phyloP scores from a whole-genome alignment of 2,797 vertebrate species.

The Allobates femoralis region DNA sequence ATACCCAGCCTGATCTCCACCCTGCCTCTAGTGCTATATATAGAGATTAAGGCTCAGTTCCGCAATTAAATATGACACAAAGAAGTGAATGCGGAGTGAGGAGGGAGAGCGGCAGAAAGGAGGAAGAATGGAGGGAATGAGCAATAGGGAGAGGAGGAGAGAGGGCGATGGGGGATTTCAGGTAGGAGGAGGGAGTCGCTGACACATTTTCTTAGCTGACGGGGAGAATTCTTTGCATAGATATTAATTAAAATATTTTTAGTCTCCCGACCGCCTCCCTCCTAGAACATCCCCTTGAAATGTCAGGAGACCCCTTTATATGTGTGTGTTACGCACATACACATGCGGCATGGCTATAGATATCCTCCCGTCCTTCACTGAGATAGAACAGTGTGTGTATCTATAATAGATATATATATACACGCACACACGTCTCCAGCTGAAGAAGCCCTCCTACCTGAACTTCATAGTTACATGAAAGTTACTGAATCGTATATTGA shows the following conservation, averaged over 20 bases:
- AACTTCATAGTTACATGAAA: no score
- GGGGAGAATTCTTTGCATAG: constrained; percentile 52
- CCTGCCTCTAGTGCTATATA: constrained; percentile 36
- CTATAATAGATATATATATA: no score
- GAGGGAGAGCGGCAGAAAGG: not conserved
- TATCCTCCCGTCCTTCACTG: not conserved
- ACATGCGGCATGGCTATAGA: constrained; percentile 25
- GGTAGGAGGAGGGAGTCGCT: constrained; percentile 54
- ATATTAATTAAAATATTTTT: constrained; percentile 65
- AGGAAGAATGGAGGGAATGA: constrained; percentile 23
- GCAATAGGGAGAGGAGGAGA: constrained; percentile 5
- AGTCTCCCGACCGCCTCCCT: constrained; percentile 51
- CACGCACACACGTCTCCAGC: not conserved
- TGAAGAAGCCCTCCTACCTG: not conserved
- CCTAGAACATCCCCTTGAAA: constrained; percentile 52
- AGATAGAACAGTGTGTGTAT: not conserved
- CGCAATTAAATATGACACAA: constrained; percentile 57
- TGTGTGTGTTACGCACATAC: constrained; percentile 33
- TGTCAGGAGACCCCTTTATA: constrained; percentile 61
- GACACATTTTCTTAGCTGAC: constrained; percentile 62
- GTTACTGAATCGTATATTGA: not conserved
- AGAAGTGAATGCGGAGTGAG: constrained; percentile 29
- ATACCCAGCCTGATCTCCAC: constrained; percentile 31
- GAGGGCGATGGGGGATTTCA: constrained; percentile 45
- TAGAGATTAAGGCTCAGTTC: constrained; percentile 42